A percentile compares a stretch with the other conserved stretches of the same genome.
phyloP scores from a whole-genome alignment of 2,113 vertebrate genomes.

The Coturnix japonica region DNA sequence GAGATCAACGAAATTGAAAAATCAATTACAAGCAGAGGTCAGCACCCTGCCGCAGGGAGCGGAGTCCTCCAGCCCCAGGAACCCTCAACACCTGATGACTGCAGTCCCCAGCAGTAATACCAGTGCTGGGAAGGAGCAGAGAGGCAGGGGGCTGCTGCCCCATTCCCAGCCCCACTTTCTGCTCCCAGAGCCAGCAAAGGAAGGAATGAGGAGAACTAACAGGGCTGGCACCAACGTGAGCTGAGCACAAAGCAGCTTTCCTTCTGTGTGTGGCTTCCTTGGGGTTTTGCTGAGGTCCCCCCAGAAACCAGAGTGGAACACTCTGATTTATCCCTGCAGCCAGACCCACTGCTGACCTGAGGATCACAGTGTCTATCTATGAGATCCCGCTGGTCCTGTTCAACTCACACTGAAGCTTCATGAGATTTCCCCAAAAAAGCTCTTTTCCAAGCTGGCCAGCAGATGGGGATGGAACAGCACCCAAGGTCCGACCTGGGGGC shows the following conservation, averaged over 20 bases:
- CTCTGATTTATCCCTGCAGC: neutral
- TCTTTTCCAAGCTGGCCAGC: slow-evolving; percentile 25
- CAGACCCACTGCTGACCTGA: neutral
- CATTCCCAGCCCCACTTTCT: neutral
- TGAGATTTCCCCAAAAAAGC: neutral
- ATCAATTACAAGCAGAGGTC: neutral
- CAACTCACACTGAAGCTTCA: accelerated
- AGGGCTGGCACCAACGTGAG: accelerated
- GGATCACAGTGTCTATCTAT: accelerated
- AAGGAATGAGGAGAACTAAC: neutral
- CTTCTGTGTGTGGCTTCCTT: accelerated
- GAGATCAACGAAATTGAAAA: neutral
- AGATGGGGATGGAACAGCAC: slow-evolving; percentile 71
- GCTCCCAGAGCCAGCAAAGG: neutral
- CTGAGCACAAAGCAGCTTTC: neutral
- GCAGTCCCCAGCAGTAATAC: neutral
- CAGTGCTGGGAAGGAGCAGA: neutral
- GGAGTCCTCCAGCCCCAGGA: neutral
- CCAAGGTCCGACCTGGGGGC: neutral
- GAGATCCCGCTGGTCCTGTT: accelerated
- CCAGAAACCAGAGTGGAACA: neutral
- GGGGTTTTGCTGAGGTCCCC: neutral
- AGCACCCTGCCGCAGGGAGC: neutral
- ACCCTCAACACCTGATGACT: neutral
- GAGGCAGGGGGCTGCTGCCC: neutral